Conservation (phyloP, 2,113 vertebrate genomes). For the Oncorhynchus keta region DNA sequence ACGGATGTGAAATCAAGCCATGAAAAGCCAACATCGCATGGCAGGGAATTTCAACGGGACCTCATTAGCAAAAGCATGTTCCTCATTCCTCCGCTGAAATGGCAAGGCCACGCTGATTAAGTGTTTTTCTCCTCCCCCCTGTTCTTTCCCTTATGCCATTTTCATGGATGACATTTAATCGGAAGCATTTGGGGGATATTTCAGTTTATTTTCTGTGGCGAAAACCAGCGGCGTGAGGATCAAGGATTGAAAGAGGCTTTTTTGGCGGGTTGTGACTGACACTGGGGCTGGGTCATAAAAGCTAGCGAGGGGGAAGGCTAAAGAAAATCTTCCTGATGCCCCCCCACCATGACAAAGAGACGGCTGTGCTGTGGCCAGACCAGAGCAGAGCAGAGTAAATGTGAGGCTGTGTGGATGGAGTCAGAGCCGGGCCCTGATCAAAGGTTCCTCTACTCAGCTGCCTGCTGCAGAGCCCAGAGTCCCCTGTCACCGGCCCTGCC, state of each 20-base stretch:
- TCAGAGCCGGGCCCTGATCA: conserved; percentile 56
- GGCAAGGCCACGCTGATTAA: conserved; percentile 51
- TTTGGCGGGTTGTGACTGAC: conserved; percentile 46
- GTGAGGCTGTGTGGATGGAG: conserved; percentile 59
- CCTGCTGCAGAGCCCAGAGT: conserved; percentile 43
- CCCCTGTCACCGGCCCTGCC: conserved; percentile 33
- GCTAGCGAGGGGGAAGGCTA: conserved; percentile 31
- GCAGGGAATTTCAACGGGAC: conserved; percentile 59
- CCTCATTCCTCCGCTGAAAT: conserved; percentile 35
- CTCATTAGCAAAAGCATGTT: conserved; percentile 69
- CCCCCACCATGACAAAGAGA: conserved; percentile 44
- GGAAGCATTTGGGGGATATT: conserved; percentile 44
- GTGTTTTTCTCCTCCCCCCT: conserved; percentile 11
- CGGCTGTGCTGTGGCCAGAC: conserved; percentile 53
- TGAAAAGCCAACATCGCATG: conserved; percentile 66
- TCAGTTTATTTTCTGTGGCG: conserved; percentile 43
- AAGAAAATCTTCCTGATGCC: conserved; percentile 32
- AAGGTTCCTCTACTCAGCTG: conserved; percentile 50
- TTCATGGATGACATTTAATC: conserved; percentile 49
- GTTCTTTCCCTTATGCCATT: conserved; percentile 33
- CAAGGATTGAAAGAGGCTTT: conserved; percentile 31
- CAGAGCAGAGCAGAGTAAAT: conserved; percentile 40
- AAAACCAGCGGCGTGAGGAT: conserved; percentile 48
- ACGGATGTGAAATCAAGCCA: conserved; percentile 71
- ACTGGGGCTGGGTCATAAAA: conserved; percentile 50